These are phyloP conservation scores for Gouania willdenowi DNA, from an alignment of 2,797 vertebrate genomes.

Conservation along the genomic window DNA sequence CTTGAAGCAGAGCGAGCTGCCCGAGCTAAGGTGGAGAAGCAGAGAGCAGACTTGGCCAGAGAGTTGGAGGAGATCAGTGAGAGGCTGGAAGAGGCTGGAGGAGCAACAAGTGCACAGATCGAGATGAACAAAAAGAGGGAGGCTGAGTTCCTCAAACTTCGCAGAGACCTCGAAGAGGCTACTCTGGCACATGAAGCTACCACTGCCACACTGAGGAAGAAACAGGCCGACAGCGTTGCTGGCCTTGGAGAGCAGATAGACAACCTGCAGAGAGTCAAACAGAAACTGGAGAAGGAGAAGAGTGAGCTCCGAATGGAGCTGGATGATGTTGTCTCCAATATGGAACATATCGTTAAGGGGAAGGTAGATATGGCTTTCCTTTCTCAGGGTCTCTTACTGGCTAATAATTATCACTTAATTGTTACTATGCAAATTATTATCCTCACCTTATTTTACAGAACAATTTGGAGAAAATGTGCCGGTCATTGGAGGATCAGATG, in stretches of 20 bases:
- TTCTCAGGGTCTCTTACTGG: too few relatives aligned
- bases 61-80: conserved; percentile 93
- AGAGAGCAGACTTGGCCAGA: conserved; percentile 81
- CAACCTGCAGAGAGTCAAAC: conserved; percentile 78
- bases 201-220: conserved; percentile 82
- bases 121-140: conserved; percentile 86
- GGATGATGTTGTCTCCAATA: conserved; percentile 83
- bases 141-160: conserved; percentile 83
- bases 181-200: conserved; percentile 87
- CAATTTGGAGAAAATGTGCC: conserved; percentile 82
- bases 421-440: too few relatives aligned
- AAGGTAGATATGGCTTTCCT: too few relatives aligned
- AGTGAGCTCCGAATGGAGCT: conserved; percentile 81
- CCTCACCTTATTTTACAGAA: too few relatives aligned
- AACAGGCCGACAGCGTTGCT: conserved; percentile 61
- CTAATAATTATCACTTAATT: too few relatives aligned
- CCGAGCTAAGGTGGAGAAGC: conserved; percentile 87
- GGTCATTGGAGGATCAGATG: conserved; percentile 84
- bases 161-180: conserved; percentile 75
- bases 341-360: conserved; percentile 83
- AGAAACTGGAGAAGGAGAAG: conserved; percentile 74
- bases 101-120: too few relatives aligned
- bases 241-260: conserved; percentile 87
- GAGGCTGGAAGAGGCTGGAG: conserved; percentile 83
- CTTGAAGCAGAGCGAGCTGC: conserved; percentile 84